Base-by-base conservation (phyloP, 2,797 vertebrate genomes). In the Halcyon badia region DNA sequence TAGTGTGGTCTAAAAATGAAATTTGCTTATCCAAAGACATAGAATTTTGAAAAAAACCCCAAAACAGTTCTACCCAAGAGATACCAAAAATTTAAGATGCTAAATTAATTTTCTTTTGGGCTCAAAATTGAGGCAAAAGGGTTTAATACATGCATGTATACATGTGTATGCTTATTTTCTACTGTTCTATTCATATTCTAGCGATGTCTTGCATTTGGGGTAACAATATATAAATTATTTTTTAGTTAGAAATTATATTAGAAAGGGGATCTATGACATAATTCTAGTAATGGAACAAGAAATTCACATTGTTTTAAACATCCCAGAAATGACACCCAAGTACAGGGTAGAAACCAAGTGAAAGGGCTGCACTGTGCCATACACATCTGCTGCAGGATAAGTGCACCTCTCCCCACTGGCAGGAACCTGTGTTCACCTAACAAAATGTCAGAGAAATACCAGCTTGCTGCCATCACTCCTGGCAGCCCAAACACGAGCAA, bases 121-220 rank as follows among this genome's bases (percentile, higher is more conserved):
- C 39, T 90, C 52, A 81, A 41, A 54, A 56, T 69, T 64, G 57
- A 88, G 35, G 20, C 5, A 71, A 85, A 86, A 73, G 2, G 6
- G 3, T 14, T 61, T n/a, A 73, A 92, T 42, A 25, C 13, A 83
- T 31, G 31, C 28, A n/a, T 24, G 5, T 51, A 78, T 37, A 39
- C 8, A 31, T 4, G 9, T 22, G 7, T 10, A 52, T 22, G 30
- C 16, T 68, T 62, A 73, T 76, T 54, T 91, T 73, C 58, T 41
- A 82, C 48, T n/a, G 92, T 49, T 80, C 52, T 62, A 16, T 69
- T 82, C 8, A 66, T 54, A 81, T 60, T 71, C n/a, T 62, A 86
- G 20, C 14, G 66, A 71, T 6, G 2, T 46, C 39, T 69, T 83
- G 21, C 31, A 39, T 66, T 78, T 87, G 19, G 16, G 42, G 14